Conservation (phyloP, 2,888 invertebrate species). For the Saturnia japonica region DNA sequence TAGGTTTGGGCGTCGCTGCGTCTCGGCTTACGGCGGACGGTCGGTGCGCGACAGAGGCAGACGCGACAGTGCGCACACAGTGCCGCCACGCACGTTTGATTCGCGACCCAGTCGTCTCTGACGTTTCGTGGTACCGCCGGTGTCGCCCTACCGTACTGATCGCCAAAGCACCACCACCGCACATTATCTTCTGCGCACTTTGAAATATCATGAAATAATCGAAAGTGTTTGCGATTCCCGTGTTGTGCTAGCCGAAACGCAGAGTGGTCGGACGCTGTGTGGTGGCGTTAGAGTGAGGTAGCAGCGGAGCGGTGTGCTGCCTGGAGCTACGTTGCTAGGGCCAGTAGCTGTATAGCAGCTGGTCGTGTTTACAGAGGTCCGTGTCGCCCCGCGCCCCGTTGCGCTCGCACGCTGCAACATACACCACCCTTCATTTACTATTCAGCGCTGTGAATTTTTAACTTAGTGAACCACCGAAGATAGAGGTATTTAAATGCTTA, state of each 20-base stretch:
- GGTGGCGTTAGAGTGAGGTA: conserved; percentile 25
- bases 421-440: conserved; percentile 73
- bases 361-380: conserved; percentile 74
- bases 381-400: conserved; percentile 35
- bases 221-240: conserved; percentile 37
- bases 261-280: conserved; percentile 34
- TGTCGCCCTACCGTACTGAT: conserved; percentile 60
- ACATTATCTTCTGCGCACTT: conserved; percentile 67
- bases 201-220: conserved; percentile 43
- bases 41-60: conserved; percentile 68
- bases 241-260: conserved; percentile 34
- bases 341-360: conserved; percentile 64
- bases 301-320: conserved; percentile 36
- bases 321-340: conserved; percentile 43
- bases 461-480: conserved; percentile 69
- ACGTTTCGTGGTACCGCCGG: conserved; percentile 75
- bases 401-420: conserved; percentile 64
- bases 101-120: conserved; percentile 79
- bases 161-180: conserved; percentile 50
- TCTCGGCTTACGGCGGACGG: conserved; percentile 73
- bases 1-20: conserved; percentile 80
- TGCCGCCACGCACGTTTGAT: conserved; percentile 74
- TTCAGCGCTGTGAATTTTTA: conserved; percentile 78
- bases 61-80: conserved; percentile 69
- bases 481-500: conserved; percentile 78